Evolutionary conservation across 2,797 vertebrate genomes (phyloP).

Genomic region (Nyctalus aviator): DNA sequence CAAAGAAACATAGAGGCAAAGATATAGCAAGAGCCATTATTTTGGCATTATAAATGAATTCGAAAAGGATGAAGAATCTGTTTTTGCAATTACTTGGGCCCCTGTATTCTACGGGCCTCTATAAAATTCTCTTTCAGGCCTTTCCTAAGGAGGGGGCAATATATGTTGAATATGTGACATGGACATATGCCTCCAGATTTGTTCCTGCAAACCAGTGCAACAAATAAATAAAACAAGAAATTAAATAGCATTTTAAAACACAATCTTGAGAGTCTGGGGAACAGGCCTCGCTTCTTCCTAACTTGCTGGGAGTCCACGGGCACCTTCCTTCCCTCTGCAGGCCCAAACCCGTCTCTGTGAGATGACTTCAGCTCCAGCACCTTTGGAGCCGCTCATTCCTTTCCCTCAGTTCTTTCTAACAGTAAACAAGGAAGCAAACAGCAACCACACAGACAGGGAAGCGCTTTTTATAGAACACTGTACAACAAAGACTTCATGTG

Average conservation of each 20-base stretch:
- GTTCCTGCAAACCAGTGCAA: background rate
- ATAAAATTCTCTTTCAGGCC: background rate
- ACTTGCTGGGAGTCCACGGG: background rate
- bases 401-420: background rate
- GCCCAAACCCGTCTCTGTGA: background rate
- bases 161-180: background rate
- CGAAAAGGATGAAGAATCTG: background rate
- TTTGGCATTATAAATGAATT: background rate
- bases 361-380: background rate
- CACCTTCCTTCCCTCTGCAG: background rate
- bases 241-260: background rate
- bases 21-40: background rate
- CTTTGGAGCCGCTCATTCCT: background rate
- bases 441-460: background rate
- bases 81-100: background rate
- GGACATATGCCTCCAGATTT: background rate
- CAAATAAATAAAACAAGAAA: background rate
- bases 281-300: background rate
- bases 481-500: background rate
- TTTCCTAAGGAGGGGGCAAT: background rate
- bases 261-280: background rate
- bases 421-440: conserved; percentile 11
- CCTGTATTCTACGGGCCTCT: background rate
- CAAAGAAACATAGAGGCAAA: background rate
- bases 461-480: background rate